A percentile compares a stretch with the other conserved stretches of the same genome.
Evolutionary conservation across 1,140 invertebrate genomes (phyloP).

Genomic region (Diploscapter pachys): DNA sequence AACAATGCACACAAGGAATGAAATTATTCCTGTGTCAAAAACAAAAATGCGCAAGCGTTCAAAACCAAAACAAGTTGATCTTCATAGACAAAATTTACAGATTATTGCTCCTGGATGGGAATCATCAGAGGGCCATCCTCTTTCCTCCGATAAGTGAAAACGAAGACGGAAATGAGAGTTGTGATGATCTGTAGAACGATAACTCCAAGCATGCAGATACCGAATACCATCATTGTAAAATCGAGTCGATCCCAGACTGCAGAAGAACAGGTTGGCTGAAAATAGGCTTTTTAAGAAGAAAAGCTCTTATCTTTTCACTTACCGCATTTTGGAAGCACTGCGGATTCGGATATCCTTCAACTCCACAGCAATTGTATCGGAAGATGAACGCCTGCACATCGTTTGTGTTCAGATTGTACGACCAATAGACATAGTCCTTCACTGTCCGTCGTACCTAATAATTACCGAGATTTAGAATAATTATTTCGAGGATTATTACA

Average conservation of each 20-base stretch:
- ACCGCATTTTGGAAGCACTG: constrained; percentile 1
- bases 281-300: not conserved
- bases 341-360: constrained; percentile 2
- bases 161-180: constrained; percentile 6
- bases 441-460: constrained; percentile 14
- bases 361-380: constrained; percentile 35
- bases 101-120: too few species aligned
- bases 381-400: constrained; percentile 22
- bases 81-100: too few species aligned
- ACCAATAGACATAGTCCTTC: constrained; percentile 29
- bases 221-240: constrained; percentile 35
- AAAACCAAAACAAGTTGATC: too few species aligned
- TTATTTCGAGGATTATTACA: too few species aligned
- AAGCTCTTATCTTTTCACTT: too few species aligned
- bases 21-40: too few species aligned
- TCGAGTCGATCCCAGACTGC: constrained; percentile 38
- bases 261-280: constrained; percentile 31
- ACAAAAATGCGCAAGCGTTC: too few species aligned
- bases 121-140: constrained; percentile 2
- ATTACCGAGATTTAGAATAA: too few species aligned
- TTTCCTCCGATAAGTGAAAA: constrained; percentile 12
- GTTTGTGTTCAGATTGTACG: constrained; percentile 17
- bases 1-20: too few species aligned
- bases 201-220: constrained; percentile 27
- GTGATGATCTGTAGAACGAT: constrained; percentile 30